Conservation (phyloP, 2,888 invertebrate species). For the Hypomecis atomaria region DNA sequence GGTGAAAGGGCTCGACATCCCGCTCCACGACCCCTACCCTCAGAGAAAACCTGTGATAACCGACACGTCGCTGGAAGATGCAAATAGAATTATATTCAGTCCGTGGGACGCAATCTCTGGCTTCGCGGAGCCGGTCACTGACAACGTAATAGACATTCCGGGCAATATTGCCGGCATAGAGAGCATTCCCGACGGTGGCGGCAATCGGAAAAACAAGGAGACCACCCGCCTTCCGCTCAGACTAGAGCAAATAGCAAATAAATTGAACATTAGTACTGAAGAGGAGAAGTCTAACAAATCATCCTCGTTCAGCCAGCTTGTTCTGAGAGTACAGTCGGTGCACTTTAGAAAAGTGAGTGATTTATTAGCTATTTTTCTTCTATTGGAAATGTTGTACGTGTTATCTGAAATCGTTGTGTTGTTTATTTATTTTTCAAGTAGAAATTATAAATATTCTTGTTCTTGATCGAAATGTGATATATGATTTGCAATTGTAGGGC, state of each 20-base stretch:
- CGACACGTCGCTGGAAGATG: constrained; percentile 79
- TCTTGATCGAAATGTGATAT: no score
- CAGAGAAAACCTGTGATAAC: constrained; percentile 71
- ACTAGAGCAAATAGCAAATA: constrained; percentile 73
- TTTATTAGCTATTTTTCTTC: not conserved
- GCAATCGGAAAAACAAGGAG: constrained; percentile 70
- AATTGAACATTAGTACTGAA: constrained; percentile 76
- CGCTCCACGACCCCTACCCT: constrained; percentile 64
- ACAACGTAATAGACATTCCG: constrained; percentile 78
- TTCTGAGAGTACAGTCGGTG: constrained; percentile 78
- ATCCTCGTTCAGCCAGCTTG: constrained; percentile 79
- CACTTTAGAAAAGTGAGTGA: constrained; percentile 78
- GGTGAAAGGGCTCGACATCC: constrained; percentile 80
- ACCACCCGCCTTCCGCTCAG: constrained; percentile 59
- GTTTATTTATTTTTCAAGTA: not conserved
- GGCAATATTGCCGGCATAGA: constrained; percentile 66
- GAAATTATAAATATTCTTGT: no score
- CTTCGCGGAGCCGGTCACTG: constrained; percentile 75
- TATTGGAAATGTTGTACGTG: not conserved
- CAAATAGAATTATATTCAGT: constrained; percentile 83
- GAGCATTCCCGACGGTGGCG: constrained; percentile 56
- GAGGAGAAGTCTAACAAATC: constrained; percentile 81
- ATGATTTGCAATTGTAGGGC: no score
- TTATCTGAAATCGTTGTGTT: not conserved
- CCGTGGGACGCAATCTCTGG: constrained; percentile 80